Evolutionary conservation across 1,140 invertebrate genomes (phyloP).

Genomic region (Anadara kagoshimensis): DNA sequence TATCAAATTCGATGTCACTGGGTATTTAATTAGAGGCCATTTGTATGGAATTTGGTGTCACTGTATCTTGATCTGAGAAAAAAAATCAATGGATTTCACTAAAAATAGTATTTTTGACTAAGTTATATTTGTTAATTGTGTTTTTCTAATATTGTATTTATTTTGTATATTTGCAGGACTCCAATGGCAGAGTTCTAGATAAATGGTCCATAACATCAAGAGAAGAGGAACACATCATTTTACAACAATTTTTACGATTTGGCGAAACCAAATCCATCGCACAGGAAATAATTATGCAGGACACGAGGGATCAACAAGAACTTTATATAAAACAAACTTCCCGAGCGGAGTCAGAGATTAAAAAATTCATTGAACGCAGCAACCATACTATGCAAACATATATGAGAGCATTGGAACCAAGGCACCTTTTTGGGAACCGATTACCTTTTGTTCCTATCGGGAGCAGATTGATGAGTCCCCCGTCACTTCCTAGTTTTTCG

Average conservation of each 20-base stretch:
- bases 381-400: conserved; percentile 69
- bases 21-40: no score
- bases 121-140: no score
- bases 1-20: no score
- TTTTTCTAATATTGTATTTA: no score
- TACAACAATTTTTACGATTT: conserved; percentile 90
- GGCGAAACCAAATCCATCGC: conserved; percentile 88
- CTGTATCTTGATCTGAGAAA: not conserved
- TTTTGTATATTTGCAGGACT: conserved; percentile 72
- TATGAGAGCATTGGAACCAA: conserved; percentile 64
- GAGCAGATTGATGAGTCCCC: conserved; percentile 55
- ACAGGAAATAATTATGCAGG: conserved; percentile 85
- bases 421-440: conserved; percentile 62
- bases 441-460: conserved; percentile 57
- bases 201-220: conserved; percentile 88
- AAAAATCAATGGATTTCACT: not conserved
- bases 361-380: conserved; percentile 77
- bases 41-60: no score
- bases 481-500: conserved; percentile 54
- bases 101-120: not conserved
- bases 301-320: conserved; percentile 71
- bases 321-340: conserved; percentile 66
- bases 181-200: conserved; percentile 82
- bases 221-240: conserved; percentile 88
- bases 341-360: conserved; percentile 77